phyloP scores from a whole-genome alignment of 2,113 vertebrate species.

The Osmerus mordax region DNA sequence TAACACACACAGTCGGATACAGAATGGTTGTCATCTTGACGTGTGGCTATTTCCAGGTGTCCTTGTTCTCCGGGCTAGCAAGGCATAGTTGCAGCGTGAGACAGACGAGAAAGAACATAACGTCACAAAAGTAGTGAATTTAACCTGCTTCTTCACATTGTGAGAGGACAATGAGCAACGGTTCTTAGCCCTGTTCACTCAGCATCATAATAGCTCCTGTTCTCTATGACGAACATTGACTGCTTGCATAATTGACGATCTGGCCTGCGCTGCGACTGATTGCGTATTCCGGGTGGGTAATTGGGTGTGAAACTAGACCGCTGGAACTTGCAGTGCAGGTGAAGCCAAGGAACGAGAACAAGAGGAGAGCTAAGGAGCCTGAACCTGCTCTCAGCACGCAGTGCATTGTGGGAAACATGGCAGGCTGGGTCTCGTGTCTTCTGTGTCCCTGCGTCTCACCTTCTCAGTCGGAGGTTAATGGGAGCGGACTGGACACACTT shows the following conservation, averaged over 20 bases:
- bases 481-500: background rate
- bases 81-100: background rate
- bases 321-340: conserved; percentile 12
- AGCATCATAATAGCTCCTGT: too few relatives aligned
- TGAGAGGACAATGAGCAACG: background rate
- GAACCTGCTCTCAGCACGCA: conserved; percentile 47
- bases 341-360: conserved; percentile 29
- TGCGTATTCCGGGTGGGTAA: conserved; percentile 21
- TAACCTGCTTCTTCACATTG: background rate
- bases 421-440: conserved; percentile 1
- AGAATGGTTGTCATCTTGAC: background rate
- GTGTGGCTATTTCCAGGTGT: background rate
- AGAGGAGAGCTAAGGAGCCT: conserved; percentile 48
- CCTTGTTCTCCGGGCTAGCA: background rate
- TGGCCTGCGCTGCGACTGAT: conserved; percentile 25
- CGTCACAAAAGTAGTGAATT: background rate
- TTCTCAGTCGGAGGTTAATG: background rate
- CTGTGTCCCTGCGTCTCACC: background rate
- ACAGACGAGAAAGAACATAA: background rate
- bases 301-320: conserved; percentile 43
- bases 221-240: background rate
- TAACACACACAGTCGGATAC: too few relatives aligned
- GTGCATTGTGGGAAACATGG: conserved; percentile 21
- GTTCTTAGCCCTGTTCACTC: background rate
- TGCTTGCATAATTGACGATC: conserved; percentile 40